Evolutionary conservation across 2,113 vertebrate species (phyloP), one percentile per base, ranked within the genome.

Genomic region (Cephalopholis sonnerati): DNA sequence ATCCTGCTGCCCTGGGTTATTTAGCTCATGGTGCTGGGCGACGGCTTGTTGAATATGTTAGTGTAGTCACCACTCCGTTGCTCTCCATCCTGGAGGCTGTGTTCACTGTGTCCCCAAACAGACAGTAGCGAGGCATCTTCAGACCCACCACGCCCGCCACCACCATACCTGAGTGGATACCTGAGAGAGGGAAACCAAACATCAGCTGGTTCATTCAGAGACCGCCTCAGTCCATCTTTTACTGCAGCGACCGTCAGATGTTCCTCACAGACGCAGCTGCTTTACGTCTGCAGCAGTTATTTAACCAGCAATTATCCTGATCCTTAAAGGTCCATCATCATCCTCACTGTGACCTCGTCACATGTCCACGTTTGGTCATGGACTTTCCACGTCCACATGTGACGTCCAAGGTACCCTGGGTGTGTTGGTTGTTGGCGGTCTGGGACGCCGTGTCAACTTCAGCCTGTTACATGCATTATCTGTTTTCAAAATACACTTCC

Each of bases 121-220:
- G 79, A 63, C 95, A 95, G 88, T 95, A 95, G 48, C 94, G 93
- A 62, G 95, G 95, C 95, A 95, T 96, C 84, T 95, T 95, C 71
- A 95, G 91, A 6, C 94, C 95, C 68, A 90, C 95, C 61, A 93
- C 94, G 0, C 93, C 93, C 1, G 93, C 95, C 53, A 95, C 94
- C 86, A 95, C 94, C 95, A 95, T 94, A 15, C 94, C 94, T 3
- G 91, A 95, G 91, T 95, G 93, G 62, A 96, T 90, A 59, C 93
- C 93, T 95, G 77, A 58, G 13, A 50, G 46, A 25, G 10, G 1
- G 48, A 16, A 51, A 25, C 16, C 27, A 65, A 62, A 16, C 48
- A 11, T 70, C 72, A 44, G n/a, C 22, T 22, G 36, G 27, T 44
- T 57, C n/a, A 32, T 46, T 54, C 57, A 18, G 53, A 25, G 25